These are phyloP conservation scores for Caenorhabditis angaria DNA, from an alignment of 2,888 invertebrate species.

Conservation along the genomic window DNA sequence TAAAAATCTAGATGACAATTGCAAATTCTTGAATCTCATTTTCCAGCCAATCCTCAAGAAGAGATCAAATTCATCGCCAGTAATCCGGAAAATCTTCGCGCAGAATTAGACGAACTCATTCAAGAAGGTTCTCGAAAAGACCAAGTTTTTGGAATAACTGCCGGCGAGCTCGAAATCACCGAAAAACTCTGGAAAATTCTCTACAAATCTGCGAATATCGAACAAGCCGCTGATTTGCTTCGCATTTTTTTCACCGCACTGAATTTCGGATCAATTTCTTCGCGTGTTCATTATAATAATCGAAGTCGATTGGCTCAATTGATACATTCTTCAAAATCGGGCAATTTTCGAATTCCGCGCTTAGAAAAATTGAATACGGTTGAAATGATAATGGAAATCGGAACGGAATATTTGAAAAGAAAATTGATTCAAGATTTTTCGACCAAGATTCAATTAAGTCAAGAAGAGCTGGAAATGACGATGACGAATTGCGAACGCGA, in stretches of 20 bases:
- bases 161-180: constrained; percentile 26
- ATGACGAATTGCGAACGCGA: constrained; percentile 27
- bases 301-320: constrained; percentile 27
- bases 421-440: constrained; percentile 23
- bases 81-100: too few species aligned
- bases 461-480: constrained; percentile 20
- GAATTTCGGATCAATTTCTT: constrained; percentile 30
- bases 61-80: constrained; percentile 26
- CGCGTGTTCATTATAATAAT: constrained; percentile 32
- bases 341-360: constrained; percentile 34
- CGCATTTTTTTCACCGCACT: constrained; percentile 35
- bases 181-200: constrained; percentile 42
- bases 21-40: too few species aligned
- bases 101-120: constrained; percentile 25
- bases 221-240: constrained; percentile 23
- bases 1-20: too few species aligned
- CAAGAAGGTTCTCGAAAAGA: constrained; percentile 5
- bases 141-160: background rate
- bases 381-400: constrained; percentile 46
- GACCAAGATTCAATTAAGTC: constrained; percentile 14
- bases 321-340: constrained; percentile 23
- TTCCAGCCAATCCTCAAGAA: constrained; percentile 28
- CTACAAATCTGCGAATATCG: constrained; percentile 19
- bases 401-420: constrained; percentile 26
- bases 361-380: constrained; percentile 37